phyloP scores from a whole-genome alignment of 2,797 vertebrate genomes.

The Vultur gryphus region DNA sequence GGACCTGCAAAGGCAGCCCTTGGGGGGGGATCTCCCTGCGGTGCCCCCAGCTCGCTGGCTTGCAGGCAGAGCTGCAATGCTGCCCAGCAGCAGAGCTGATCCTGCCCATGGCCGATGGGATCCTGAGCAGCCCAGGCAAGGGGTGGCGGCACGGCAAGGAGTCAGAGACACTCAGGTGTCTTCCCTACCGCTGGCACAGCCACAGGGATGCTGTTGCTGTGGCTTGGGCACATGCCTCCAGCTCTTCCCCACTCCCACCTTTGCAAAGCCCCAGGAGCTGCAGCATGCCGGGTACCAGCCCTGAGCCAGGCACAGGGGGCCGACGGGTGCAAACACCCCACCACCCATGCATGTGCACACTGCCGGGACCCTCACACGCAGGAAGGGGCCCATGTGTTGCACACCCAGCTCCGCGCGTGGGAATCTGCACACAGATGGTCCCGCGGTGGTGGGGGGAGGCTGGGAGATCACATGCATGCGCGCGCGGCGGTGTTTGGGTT shows the following conservation, averaged over 20 bases:
- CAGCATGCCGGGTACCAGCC: neutral
- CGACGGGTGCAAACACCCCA: neutral
- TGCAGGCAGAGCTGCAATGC: neutral
- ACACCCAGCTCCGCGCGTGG: neutral
- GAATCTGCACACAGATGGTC: constrained; percentile 14
- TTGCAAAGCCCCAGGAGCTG: neutral
- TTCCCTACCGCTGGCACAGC: neutral
- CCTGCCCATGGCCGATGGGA: neutral
- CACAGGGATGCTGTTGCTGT: neutral
- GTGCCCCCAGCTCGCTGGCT: neutral
- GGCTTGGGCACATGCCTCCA: neutral
- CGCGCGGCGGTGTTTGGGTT: neutral
- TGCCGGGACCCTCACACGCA: neutral
- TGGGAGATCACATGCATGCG: neutral
- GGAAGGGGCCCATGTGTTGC: neutral
- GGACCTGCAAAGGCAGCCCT: neutral
- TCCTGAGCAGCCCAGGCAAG: neutral
- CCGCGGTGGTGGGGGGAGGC: neutral
- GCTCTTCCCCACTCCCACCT: neutral
- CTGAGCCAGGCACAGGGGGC: neutral
- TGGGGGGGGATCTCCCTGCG: neutral
- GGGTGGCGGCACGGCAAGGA: neutral
- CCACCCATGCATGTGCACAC: accelerated
- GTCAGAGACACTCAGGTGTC: neutral
- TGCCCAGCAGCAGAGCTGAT: neutral